Base-by-base conservation (phyloP, 2,888 invertebrate genomes). In the Leucozona laternaria region DNA sequence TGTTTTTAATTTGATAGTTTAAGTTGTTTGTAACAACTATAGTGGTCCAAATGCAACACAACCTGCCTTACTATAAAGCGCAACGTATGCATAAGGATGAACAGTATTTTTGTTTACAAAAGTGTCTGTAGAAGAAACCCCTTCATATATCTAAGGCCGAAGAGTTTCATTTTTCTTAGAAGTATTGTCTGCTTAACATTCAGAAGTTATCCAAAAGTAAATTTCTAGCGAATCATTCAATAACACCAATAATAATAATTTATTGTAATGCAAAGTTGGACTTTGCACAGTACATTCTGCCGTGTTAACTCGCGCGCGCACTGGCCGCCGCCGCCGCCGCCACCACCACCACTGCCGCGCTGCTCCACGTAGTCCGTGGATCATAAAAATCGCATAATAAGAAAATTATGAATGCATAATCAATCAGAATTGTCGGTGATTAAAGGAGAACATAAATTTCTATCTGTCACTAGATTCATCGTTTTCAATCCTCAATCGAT, bases 391-490 rank as follows among this genome's bases (percentile, higher is more conserved):
- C 86, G 87, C 68, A 81, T 84, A 89, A 89, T 81, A 78, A 88
- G 88, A 87, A 83, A 89, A 89, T 89, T 89, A 89, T 89, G 89
- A 89, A 89, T 89, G 88, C 75, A 89, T 89, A 89, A 89, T 89
- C 89, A 89, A 89, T 89, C 88, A 89, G 89, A 89, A 89, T 88
- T 88, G 89, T 88, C 89, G 89, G 88, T 88, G 88, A 88, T 89
- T 89, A 89, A 89, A 89, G 88, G 88, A 88, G 88, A 86, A 89
- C 89, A 89, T 89, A 88, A 88, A 89, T 89, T 88, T 88, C 81
- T 88, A 81, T 88, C 85, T 88, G 88, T 88, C 88, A 88, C 81
- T 87, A 88, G 78, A 81, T 85, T 64, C 82, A 83, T 75, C 81
- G 86, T 76, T 75, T 79, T 66, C 75, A 57, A 72, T 82, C 75